Evolutionary conservation across 2,888 invertebrate genomes (phyloP).

Genomic region (Loripinus fragilis): DNA sequence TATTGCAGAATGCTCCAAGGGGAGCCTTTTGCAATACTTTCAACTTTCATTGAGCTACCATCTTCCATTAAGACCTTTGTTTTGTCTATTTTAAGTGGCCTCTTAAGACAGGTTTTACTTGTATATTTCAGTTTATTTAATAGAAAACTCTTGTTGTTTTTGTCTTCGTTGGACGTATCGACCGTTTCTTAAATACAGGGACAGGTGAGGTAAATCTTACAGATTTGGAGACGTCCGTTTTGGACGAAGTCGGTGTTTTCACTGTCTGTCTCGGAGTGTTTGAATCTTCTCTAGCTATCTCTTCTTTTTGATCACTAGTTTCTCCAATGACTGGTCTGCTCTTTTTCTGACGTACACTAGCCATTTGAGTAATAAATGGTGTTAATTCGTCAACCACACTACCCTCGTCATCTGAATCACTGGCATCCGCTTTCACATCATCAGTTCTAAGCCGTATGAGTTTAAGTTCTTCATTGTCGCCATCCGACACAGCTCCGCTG

Average conservation of each 20-base stretch:
- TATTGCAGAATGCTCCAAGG: too few species aligned
- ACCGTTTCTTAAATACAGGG: not conserved
- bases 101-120: too few species aligned
- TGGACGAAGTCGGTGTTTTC: not conserved
- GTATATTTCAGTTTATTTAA: too few species aligned
- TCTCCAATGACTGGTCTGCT: not conserved
- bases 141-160: not conserved
- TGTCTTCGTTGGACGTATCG: not conserved
- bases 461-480: conserved; percentile 28
- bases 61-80: not conserved
- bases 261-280: not conserved
- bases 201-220: conserved; percentile 10
- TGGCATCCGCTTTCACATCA: not conserved
- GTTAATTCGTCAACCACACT: conserved; percentile 60
- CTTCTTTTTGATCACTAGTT: not conserved
- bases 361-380: conserved; percentile 71
- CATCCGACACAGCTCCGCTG: conserved; percentile 29
- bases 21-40: too few species aligned
- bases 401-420: conserved; percentile 34
- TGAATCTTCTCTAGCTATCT: not conserved
- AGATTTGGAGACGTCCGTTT: not conserved
- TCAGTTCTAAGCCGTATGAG: conserved; percentile 24
- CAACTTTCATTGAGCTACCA: too few species aligned
- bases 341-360: conserved; percentile 46
- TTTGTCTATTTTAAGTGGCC: too few species aligned